Conservation (phyloP, 1,140 invertebrate genomes). For the Lanistes nyassanus region DNA sequence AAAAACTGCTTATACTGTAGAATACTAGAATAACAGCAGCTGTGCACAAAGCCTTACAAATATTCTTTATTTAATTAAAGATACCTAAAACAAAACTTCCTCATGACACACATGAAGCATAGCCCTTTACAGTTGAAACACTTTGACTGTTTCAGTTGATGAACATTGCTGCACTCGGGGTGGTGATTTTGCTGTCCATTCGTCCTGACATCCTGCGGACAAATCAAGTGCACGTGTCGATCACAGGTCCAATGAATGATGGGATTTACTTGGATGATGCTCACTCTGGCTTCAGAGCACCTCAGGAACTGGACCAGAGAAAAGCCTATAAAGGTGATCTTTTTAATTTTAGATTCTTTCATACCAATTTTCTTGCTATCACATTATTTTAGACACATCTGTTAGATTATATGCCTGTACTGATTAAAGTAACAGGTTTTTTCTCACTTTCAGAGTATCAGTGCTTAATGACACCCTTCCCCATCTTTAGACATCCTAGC, state of each 20-base stretch:
- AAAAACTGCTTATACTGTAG: too few relatives aligned
- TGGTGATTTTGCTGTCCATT: conserved; percentile 42
- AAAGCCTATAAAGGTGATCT: conserved; percentile 18
- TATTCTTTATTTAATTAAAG: too few relatives aligned
- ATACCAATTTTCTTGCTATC: too few relatives aligned
- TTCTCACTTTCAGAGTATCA: too few relatives aligned
- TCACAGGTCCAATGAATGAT: conserved; percentile 21
- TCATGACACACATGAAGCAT: not conserved
- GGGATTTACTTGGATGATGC: conserved; percentile 40
- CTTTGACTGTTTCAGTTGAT: conserved; percentile 40
- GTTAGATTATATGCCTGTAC: too few relatives aligned
- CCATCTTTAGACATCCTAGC: too few relatives aligned
- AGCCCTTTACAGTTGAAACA: not conserved
- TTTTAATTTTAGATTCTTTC: not conserved
- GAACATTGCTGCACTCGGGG: conserved; percentile 37
- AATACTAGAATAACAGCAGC: too few relatives aligned
- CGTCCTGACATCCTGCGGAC: conserved; percentile 44
- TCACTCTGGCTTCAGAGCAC: conserved; percentile 24
- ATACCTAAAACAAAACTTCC: too few relatives aligned
- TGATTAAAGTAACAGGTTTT: too few relatives aligned
- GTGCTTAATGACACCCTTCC: too few relatives aligned
- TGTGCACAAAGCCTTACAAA: too few relatives aligned
- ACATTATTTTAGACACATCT: too few relatives aligned
- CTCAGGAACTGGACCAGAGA: conserved; percentile 23
- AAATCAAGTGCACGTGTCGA: conserved; percentile 20